Evolutionary conservation across 2,113 vertebrate species (phyloP).

Genomic region (Chlamydotis undulata): DNA sequence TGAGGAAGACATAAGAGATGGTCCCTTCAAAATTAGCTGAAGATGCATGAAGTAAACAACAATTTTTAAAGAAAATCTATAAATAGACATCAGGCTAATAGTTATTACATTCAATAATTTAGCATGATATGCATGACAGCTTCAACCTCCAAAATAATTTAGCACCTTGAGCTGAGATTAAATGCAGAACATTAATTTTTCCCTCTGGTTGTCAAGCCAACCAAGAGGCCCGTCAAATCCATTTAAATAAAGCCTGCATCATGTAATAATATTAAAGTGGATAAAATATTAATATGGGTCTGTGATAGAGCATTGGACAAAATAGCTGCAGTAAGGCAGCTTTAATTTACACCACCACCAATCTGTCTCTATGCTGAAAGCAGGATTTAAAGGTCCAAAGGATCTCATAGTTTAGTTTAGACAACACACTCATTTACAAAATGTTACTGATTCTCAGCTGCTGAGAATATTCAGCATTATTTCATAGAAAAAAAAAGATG

Average conservation of each 20-base stretch:
- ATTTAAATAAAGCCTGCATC: constrained; percentile 82
- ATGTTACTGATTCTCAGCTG: constrained; percentile 8
- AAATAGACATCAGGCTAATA: constrained; percentile 74
- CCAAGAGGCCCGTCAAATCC: constrained; percentile 76
- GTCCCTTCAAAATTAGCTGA: constrained; percentile 63
- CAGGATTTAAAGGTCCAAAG: constrained; percentile 53
- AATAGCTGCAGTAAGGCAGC: constrained; percentile 52
- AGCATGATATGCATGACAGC: constrained; percentile 73
- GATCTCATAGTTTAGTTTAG: constrained; percentile 29
- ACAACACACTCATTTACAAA: constrained; percentile 36
- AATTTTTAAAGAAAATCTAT: constrained; percentile 34
- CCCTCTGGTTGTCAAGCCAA: constrained; percentile 81
- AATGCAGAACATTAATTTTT: constrained; percentile 84
- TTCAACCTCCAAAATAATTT: constrained; percentile 83
- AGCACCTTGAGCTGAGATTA: constrained; percentile 76
- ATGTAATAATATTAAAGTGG: constrained; percentile 81
- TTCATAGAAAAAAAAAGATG: not conserved
- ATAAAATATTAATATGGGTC: constrained; percentile 79
- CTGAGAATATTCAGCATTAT: constrained; percentile 9
- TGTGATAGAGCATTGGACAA: constrained; percentile 71
- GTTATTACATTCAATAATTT: constrained; percentile 79
- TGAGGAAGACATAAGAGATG: not conserved
- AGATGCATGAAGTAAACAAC: constrained; percentile 71
- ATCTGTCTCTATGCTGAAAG: constrained; percentile 64
- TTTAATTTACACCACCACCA: constrained; percentile 75